Evolutionary conservation across 2,113 vertebrate genomes (phyloP).

Genomic region (Xiphias gladius): DNA sequence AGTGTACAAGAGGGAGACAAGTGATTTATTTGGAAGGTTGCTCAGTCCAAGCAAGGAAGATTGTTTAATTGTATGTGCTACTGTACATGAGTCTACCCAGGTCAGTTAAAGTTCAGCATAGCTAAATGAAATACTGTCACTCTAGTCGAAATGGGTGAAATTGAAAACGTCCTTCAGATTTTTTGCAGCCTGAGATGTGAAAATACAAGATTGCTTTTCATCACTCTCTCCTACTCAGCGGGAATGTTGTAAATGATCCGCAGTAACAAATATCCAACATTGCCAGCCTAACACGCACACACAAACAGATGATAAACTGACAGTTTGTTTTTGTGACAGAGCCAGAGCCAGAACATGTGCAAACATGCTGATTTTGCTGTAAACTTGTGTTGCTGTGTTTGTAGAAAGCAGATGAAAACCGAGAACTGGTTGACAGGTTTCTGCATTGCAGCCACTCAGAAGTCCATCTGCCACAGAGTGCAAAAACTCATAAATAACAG

Average conservation of each 20-base stretch:
- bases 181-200: conserved; percentile 32
- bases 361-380: conserved; percentile 77
- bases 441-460: conserved; percentile 62
- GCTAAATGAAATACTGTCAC: conserved; percentile 6
- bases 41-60: conserved; percentile 26
- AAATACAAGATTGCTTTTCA: conserved; percentile 48
- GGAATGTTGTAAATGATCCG: conserved; percentile 55
- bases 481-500: conserved; percentile 58
- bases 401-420: conserved; percentile 69
- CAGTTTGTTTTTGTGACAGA: conserved; percentile 69
- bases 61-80: conserved; percentile 34
- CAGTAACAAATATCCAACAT: conserved; percentile 60
- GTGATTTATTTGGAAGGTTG: conserved; percentile 35
- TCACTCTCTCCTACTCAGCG: conserved; percentile 27
- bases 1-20: conserved; percentile 32
- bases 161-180: conserved; percentile 16
- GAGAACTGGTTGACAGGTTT: conserved; percentile 70
- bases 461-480: conserved; percentile 49
- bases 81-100: neutral
- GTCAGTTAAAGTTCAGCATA: conserved; percentile 39
- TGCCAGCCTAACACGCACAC: conserved; percentile 50
- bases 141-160: conserved; percentile 31
- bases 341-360: conserved; percentile 70
- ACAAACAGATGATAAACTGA: conserved; percentile 68
- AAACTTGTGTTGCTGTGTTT: conserved; percentile 74